Evolutionary conservation across 2,797 vertebrate genomes (phyloP).

Genomic region (Fundulus diaphanus): DNA sequence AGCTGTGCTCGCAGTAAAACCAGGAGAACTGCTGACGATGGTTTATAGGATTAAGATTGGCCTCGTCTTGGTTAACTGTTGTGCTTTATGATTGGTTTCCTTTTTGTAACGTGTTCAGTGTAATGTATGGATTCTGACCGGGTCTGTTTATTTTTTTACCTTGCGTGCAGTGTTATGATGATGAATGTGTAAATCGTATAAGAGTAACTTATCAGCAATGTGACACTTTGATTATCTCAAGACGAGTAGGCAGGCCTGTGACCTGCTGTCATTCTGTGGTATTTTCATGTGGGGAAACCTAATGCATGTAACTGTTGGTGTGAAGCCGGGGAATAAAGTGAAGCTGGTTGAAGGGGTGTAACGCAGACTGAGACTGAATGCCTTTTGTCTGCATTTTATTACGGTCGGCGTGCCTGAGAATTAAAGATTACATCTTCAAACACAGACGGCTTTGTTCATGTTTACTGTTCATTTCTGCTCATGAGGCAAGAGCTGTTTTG

Average conservation of each 20-base stretch:
- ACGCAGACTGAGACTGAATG: constrained; percentile 43
- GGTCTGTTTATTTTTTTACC: constrained; percentile 43
- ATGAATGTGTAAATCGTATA: constrained; percentile 55
- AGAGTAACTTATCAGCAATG: constrained; percentile 23
- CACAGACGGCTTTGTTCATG: not conserved
- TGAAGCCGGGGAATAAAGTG: constrained; percentile 54
- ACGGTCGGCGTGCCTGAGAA: constrained; percentile 64
- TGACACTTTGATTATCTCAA: constrained; percentile 33
- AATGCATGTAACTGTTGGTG: constrained; percentile 33
- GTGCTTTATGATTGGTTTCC: too few species aligned
- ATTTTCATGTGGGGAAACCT: constrained; percentile 27
- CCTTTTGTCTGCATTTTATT: constrained; percentile 49
- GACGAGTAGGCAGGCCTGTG: constrained; percentile 30
- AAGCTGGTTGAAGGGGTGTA: constrained; percentile 46
- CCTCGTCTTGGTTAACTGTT: constrained; percentile 48
- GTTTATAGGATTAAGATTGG: constrained; percentile 12
- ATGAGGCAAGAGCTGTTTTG: not conserved
- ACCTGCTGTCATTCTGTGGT: constrained; percentile 28
- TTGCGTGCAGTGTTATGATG: constrained; percentile 62
- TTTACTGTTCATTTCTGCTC: not conserved
- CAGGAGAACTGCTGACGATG: constrained; percentile 32
- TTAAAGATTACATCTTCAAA: constrained; percentile 58
- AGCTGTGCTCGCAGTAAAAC: constrained; percentile 62
- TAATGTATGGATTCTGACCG: constrained; percentile 47
- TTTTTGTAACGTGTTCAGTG: constrained; percentile 38